Evolutionary conservation across 2,888 invertebrate genomes (phyloP).

Genomic region (Drosophila tripunctata): DNA sequence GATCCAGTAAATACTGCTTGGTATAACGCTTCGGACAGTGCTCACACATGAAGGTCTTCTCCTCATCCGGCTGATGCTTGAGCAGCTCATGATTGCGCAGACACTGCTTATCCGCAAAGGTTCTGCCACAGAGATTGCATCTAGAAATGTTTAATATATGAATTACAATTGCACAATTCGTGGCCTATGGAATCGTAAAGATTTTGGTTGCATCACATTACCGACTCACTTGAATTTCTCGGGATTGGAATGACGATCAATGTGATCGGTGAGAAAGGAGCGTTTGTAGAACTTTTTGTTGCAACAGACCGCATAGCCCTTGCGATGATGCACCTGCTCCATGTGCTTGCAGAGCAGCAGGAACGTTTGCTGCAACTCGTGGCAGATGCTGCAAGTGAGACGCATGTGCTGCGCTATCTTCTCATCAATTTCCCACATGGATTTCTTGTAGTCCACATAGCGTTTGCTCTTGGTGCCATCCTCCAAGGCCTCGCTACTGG

Average conservation of each 20-base stretch:
- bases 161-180: neutral
- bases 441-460: constrained; percentile 52
- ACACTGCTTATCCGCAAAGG: constrained; percentile 81
- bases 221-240: constrained; percentile 82
- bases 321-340: constrained; percentile 64
- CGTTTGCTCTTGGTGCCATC: constrained; percentile 34
- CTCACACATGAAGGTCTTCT: constrained; percentile 80
- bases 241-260: constrained; percentile 82
- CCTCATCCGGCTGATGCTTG: constrained; percentile 82
- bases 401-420: constrained; percentile 82
- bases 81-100: constrained; percentile 82
- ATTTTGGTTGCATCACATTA: constrained; percentile 36
- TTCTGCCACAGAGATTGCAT: constrained; percentile 73
- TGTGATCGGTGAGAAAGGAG: constrained; percentile 82
- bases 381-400: constrained; percentile 81
- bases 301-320: constrained; percentile 82
- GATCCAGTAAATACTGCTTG: constrained; percentile 81
- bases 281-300: constrained; percentile 82
- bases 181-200: rapidly evolving
- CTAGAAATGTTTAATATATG: constrained; percentile 29
- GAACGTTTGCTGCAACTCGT: constrained; percentile 68
- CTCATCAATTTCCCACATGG: constrained; percentile 76
- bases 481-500: neutral
- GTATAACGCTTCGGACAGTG: constrained; percentile 82
- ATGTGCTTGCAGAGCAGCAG: constrained; percentile 78